These are phyloP conservation scores for Philhelius pedissequus DNA, from an alignment of 2,888 invertebrate species.

Conservation along the genomic window DNA sequence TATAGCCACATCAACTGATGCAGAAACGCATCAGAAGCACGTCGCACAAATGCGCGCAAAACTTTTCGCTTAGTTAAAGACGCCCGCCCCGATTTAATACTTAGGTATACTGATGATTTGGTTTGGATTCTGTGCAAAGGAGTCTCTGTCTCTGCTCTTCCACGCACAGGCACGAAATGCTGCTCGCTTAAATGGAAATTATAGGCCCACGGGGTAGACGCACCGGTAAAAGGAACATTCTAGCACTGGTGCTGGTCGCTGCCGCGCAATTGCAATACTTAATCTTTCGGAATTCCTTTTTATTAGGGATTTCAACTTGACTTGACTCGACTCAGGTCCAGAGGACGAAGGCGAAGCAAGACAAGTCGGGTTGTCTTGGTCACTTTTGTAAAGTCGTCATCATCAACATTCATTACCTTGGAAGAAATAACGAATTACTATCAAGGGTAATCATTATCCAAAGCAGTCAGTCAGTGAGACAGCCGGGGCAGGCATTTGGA, in stretches of 20 bases:
- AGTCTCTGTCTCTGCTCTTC: neutral
- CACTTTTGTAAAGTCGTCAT: conserved; percentile 41
- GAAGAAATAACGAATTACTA: conserved; percentile 72
- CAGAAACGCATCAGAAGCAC: conserved; percentile 43
- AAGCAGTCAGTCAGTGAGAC: conserved; percentile 72
- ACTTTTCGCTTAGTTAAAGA: conserved; percentile 65
- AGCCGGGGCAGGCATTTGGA: conserved; percentile 40
- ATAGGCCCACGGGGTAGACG: conserved; percentile 59
- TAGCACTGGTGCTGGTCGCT: conserved; percentile 2
- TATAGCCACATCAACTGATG: neutral
- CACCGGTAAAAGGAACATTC: conserved; percentile 39
- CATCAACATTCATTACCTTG: conserved; percentile 69
- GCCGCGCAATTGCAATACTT: conserved; percentile 61
- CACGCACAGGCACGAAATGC: conserved; percentile 42
- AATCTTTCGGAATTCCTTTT: conserved; percentile 67
- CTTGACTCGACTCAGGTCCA: neutral
- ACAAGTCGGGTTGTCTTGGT: conserved; percentile 35
- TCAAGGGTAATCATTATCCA: conserved; percentile 75
- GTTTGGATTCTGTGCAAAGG: neutral
- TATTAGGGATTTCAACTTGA: conserved; percentile 57
- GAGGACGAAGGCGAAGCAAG: neutral
- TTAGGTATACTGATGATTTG: neutral
- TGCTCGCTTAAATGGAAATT: conserved; percentile 55
- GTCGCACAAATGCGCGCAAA: conserved; percentile 66
- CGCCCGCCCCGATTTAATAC: conserved; percentile 60